Conservation (phyloP, 2,888 invertebrate species). For the Zeuzera pyrina region DNA sequence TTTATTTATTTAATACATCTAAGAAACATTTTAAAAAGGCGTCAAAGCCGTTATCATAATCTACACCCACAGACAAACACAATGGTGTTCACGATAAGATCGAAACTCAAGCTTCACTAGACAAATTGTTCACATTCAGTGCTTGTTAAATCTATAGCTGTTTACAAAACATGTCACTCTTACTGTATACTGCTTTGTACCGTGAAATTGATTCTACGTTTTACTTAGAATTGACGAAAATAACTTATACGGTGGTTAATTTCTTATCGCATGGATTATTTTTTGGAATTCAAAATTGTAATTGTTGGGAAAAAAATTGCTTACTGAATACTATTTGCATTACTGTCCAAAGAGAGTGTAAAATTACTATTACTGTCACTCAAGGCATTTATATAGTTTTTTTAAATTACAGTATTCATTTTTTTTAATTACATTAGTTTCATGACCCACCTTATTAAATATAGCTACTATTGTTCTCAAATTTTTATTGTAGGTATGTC, state of each 20-base stretch:
- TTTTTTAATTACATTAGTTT: too few species aligned
- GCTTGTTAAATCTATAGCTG: constrained; percentile 40
- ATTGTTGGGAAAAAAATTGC: too few species aligned
- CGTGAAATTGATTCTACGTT: constrained; percentile 52
- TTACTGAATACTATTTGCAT: too few species aligned
- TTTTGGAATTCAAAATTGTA: too few species aligned
- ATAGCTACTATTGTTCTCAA: too few species aligned
- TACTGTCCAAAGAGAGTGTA: too few species aligned
- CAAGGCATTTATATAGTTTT: too few species aligned
- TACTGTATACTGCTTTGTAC: constrained; percentile 35
- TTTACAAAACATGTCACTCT: constrained; percentile 67
- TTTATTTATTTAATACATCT: not conserved
- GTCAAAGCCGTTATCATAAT: constrained; percentile 34
- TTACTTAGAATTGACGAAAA: constrained; percentile 25
- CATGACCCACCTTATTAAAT: too few species aligned
- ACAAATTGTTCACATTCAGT: constrained; percentile 55
- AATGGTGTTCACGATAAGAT: constrained; percentile 57
- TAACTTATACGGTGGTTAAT: constrained; percentile 16
- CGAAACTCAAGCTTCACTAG: constrained; percentile 45
- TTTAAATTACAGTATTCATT: too few species aligned
- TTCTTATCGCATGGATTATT: constrained; percentile 4
- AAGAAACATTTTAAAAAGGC: constrained; percentile 3
- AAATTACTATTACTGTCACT: too few species aligned
- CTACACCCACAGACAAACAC: constrained; percentile 41
- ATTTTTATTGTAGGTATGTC: too few species aligned